Base-by-base conservation (phyloP, 1,140 invertebrate species). In the Potamilus streckersoni region DNA sequence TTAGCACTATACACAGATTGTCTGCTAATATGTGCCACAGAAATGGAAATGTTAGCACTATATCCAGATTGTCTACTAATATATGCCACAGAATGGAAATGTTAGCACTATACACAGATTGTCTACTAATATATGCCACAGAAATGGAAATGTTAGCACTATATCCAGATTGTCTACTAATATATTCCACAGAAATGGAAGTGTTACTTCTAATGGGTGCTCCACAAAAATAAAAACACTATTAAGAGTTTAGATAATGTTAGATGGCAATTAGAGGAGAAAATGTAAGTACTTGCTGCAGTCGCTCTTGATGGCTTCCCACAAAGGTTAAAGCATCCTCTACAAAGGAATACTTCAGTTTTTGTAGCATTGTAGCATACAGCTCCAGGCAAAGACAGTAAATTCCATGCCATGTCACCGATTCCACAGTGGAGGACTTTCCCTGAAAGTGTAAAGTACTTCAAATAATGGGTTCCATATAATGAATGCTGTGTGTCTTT, bases 291-390 rank as follows among this genome's bases (percentile, higher is more conserved):
- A 84, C 83, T 85, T 85, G 82, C 65, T 85, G 82, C 70, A 89
- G 74, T 56, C 87, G 78, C 55, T 90, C 89, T 72, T 89, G 86
- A 69, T 90, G 88, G 67, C 85, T 85, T 11, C 89, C 89, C 19
- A 88, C 80, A 75, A 90, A 88, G 78, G 88, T 86, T 61, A 90
- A 83, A 61, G 87, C 85, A 76, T 90, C 88, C 73, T 89, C 85
- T n/a, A 90, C 81, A 78, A 90, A 90, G n/a, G 83, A 86, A 79
- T 86, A 86, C 23, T 83, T 81, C 12, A 89, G 77, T 8, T 83
- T 83, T 3, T 76, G 65, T 61, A 90, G 81, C 76, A 89, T 73
- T 16, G 79, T 77, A 4, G 87, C 75, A 59, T 88, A 84, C 23
- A 90, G 80, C 19, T 86, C 83, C 31, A 89, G 56, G 73, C 82